Conservation (phyloP, 2,113 vertebrate genomes). For the Limnothrissa miodon region DNA sequence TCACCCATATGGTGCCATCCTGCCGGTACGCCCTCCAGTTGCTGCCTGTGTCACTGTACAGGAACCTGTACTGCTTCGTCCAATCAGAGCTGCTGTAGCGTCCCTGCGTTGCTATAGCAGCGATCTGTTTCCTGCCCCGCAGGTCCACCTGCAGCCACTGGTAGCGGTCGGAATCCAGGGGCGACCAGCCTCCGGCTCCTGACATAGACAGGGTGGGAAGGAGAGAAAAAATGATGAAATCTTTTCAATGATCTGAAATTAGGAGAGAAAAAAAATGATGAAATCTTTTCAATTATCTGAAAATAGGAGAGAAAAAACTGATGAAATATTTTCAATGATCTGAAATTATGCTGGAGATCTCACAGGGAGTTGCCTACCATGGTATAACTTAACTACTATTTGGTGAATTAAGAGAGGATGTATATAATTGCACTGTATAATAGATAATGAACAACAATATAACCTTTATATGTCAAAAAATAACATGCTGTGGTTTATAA, state of each 20-base stretch:
- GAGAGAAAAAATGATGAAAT: background rate
- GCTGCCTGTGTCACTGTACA: slow-evolving; percentile 89
- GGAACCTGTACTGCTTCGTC: slow-evolving; percentile 86
- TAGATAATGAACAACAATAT: too few species aligned
- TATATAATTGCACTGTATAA: too few species aligned
- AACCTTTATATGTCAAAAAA: too few species aligned
- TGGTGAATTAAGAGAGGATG: too few species aligned
- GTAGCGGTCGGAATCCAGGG: slow-evolving; percentile 84
- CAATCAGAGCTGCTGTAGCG: slow-evolving; percentile 93
- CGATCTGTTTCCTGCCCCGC: slow-evolving; percentile 84
- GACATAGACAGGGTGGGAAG: background rate
- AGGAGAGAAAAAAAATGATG: too few species aligned
- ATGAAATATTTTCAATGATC: too few species aligned
- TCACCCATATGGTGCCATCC: slow-evolving; percentile 92
- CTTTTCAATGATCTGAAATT: background rate
- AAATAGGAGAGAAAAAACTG: too few species aligned
- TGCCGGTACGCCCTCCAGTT: slow-evolving; percentile 97
- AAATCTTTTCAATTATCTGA: too few species aligned
- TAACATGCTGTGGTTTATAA: too few species aligned
- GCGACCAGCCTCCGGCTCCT: slow-evolving; percentile 95
- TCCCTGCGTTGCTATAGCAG: slow-evolving; percentile 88
- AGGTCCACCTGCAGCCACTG: slow-evolving; percentile 96
- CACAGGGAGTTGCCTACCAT: too few species aligned
- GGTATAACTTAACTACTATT: too few species aligned
- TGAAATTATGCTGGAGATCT: background rate